Evolutionary conservation across 2,797 vertebrate species (phyloP), one percentile per base, ranked within the genome.

Genomic region (Fistularia commersonii): DNA sequence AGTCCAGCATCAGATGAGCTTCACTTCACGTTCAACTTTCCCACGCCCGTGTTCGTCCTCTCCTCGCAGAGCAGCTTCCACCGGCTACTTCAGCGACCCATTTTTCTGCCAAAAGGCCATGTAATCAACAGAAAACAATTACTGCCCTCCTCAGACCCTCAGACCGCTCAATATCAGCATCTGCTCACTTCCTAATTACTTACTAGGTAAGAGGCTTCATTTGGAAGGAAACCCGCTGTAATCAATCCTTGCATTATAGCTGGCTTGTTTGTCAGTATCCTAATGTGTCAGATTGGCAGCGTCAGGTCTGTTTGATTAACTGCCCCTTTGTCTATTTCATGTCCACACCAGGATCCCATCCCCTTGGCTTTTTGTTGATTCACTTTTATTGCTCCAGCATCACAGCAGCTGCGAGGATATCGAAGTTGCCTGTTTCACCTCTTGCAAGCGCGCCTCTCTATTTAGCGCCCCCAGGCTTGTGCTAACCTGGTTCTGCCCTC

Each of bases 181-280:
- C 76, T 74, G 75, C 66, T 83, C 71, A 72, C 80, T 73, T 79
- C 75, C 71, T 85, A 87, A 88, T 88, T 75, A 84, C 66, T 74
- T 76, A 49, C 66, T 14, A 64, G 61, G 63, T 79, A 72, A 82
- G 65, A 79, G 52, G 63, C 58, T 79, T 85, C 58, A 77, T 79
- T 70, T 61, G 60, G 61, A 74, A 51, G 58, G 63, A 69, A 80
- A 74, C 72, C 63, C 54, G 13, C 51, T 11, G 68, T 51, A 74
- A 83, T 84, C 82, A 77, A 82, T 84, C 57, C 53, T 32, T 32
- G 50, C 53, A 55, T 76, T 75, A 77, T 73, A 67, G 51, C 49
- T 40, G 61, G 48, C 65, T 71, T 82, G 80, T 79, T 81, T 74
- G 66, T 72, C 74, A 66, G 72, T 71, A 68, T 72, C 60, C 64